Evolutionary conservation across 2,888 invertebrate genomes (phyloP).

Genomic region (Leptinotarsa rubiginosa): DNA sequence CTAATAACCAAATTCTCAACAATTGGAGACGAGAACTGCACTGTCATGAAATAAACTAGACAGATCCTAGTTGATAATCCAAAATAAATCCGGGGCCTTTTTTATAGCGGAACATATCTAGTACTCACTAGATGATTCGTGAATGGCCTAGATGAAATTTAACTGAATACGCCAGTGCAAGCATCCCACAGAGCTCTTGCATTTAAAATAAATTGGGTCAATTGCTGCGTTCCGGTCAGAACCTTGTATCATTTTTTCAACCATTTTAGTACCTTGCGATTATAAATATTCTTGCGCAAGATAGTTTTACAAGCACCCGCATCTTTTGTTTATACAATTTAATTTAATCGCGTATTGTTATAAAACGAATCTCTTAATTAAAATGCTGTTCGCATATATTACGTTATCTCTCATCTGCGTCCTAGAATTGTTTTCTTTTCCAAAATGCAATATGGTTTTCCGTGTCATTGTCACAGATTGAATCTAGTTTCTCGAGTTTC

Average conservation of each 20-base stretch:
- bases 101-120: not conserved
- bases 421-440: conserved; percentile 19
- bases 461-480: conserved; percentile 1
- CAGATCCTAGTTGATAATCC: not conserved
- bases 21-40: no score
- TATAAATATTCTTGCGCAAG: conserved; percentile 38
- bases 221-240: conserved; percentile 56
- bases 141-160: conserved; percentile 9
- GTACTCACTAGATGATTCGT: conserved; percentile 12
- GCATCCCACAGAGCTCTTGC: conserved; percentile 38
- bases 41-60: no score
- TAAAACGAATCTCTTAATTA: conserved; percentile 11
- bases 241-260: conserved; percentile 54
- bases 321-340: conserved; percentile 37
- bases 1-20: no score
- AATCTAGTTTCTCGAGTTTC: no score
- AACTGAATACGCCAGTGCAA: conserved; percentile 22
- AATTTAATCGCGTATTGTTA: conserved; percentile 30
- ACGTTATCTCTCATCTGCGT: conserved; percentile 15
- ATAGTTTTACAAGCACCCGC: conserved; percentile 37
- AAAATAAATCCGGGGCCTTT: not conserved
- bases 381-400: conserved; percentile 12
- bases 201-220: conserved; percentile 53
- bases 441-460: not conserved
- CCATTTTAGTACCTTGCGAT: conserved; percentile 35